Base-by-base conservation (phyloP, 2,797 vertebrate genomes). In the Sebastes kiyomatsui region DNA sequence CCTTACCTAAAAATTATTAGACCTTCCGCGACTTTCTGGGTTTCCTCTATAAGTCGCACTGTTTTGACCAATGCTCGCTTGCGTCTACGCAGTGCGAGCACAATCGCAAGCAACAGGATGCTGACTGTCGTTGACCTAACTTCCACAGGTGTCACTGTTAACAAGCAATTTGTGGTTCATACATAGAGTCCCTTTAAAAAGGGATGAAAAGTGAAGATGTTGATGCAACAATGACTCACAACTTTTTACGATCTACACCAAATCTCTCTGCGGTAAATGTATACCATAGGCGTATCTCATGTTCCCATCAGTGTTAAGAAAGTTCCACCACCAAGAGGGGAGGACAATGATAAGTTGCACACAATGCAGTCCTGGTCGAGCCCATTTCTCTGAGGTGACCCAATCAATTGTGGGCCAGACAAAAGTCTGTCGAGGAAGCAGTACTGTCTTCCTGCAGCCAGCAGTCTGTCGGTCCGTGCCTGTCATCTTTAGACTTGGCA, bases 391-490 rank as follows among this genome's bases (percentile, higher is more conserved):
- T 20, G 81, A 90, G 90, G 91, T 85, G 84, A 77, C 81, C 86
- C 69, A 84, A 94, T 94, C 93, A 95, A 94, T 94, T 81, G 77
- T 49, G 52, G 80, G 77, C 71, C 86, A 92, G 93, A 92, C 92
- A 80, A 85, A 88, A 90, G 90, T 92, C 87, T 88, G 86, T 86
- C 72, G 75, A 87, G 54, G 79, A 81, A 87, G 81, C 79, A 71
- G 33, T 67, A 23, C 42, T 72, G 79, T 74, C 85, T 92, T 86
- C 82, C 81, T 88, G 81, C 81, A 82, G 89, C 73, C 90, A 38
- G 78, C 79, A 58, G 78, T 77, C 84, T 65, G 77, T 79, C 83
- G 84, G 77, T 79, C 83, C 80, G 77, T 16, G 73, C 42, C 70
- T 22, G 80, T 80, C 89, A 78, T 82, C 72, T n/a, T 70, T 25